A percentile compares a stretch with the other conserved stretches of the same genome.
These are phyloP conservation scores for Columba guinea DNA, from an alignment of 2,797 vertebrate genomes.

Conservation along the genomic window DNA sequence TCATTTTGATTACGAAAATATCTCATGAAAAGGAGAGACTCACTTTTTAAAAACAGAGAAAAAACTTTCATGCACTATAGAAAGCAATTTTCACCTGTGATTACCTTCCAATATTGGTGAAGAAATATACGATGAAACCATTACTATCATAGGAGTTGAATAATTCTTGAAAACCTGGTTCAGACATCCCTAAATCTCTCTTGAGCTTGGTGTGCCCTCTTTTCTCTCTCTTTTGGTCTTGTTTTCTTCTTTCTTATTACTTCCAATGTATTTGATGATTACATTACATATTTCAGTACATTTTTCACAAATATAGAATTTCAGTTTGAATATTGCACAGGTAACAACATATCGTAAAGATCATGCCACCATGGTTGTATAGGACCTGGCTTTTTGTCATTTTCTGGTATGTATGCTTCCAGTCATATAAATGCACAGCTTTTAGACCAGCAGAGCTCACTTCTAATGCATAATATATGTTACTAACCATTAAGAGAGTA, in stretches of 20 bases:
- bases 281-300: neutral
- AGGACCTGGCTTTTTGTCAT: neutral
- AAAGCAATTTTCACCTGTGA: neutral
- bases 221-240: neutral
- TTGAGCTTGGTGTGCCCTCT: neutral
- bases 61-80: neutral
- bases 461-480: neutral
- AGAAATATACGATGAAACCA: neutral
- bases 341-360: neutral
- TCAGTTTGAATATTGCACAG: neutral
- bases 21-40: neutral
- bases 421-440: neutral
- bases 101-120: neutral
- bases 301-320: neutral
- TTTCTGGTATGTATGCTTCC: neutral
- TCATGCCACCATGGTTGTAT: neutral
- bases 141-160: neutral
- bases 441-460: neutral
- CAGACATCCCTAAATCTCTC: neutral
- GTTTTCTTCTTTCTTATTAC: neutral
- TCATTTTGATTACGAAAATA: neutral
- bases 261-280: neutral
- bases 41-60: neutral
- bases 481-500: neutral
- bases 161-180: neutral